A percentile compares a stretch with the other conserved stretches of the same genome.
Evolutionary conservation across 2,888 invertebrate genomes (phyloP).

Genomic region (Stenichneumon culpator): DNA sequence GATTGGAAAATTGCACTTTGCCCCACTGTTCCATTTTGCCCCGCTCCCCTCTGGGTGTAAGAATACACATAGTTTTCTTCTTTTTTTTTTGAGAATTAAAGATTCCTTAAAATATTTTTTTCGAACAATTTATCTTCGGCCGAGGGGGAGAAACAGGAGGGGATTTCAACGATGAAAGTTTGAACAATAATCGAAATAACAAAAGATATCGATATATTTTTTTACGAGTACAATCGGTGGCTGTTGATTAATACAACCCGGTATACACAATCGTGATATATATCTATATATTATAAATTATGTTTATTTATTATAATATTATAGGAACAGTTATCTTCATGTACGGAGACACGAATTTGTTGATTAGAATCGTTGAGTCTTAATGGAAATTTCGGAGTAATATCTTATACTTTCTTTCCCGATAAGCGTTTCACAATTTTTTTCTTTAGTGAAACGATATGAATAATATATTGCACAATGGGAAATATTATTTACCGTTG

Average conservation of each 20-base stretch:
- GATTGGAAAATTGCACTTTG: too few relatives aligned
- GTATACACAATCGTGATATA: neutral
- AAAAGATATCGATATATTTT: neutral
- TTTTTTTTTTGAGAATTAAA: neutral
- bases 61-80: neutral
- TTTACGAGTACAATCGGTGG: neutral
- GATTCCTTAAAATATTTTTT: neutral
- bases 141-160: neutral
- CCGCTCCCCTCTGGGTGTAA: too few relatives aligned
- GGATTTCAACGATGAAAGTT: neutral
- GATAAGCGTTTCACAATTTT: neutral
- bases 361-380: constrained; percentile 6
- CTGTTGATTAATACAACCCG: neutral
- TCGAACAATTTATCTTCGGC: neutral
- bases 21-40: too few relatives aligned
- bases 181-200: neutral
- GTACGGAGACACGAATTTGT: constrained; percentile 7
- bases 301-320: constrained; percentile 9
- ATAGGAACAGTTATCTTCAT: constrained; percentile 18
- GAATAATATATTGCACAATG: constrained; percentile 2
- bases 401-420: neutral
- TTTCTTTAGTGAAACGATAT: neutral
- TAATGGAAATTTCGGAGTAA: neutral
- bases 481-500: neutral
- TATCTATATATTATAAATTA: constrained; percentile 1